A percentile compares a stretch with the other conserved stretches of the same genome.
These are phyloP conservation scores for Eumaeus atala DNA, from an alignment of 1,140 invertebrate genomes.

Conservation along the genomic window DNA sequence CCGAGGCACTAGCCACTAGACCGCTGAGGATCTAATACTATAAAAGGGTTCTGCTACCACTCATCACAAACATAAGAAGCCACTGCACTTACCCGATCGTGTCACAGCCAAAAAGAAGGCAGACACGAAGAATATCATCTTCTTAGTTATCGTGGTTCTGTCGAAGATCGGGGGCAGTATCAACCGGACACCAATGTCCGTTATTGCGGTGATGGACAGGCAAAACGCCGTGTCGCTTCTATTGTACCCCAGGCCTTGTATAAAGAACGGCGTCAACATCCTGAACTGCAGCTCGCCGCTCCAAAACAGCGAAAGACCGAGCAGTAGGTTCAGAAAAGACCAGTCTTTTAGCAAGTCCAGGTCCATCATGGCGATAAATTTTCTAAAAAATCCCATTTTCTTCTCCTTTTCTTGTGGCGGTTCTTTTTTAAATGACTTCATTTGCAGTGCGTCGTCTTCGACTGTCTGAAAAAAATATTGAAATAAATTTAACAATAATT, in stretches of 20 bases:
- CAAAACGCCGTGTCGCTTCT: slow-evolving; percentile 81
- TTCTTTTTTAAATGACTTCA: slow-evolving; percentile 65
- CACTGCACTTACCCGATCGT: slow-evolving; percentile 78
- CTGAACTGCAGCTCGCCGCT: slow-evolving; percentile 85
- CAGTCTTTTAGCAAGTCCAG: slow-evolving; percentile 78
- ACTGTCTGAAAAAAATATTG: slow-evolving; percentile 43
- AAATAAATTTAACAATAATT: too few species aligned
- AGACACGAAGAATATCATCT: slow-evolving; percentile 80
- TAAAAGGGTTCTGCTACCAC: too few species aligned
- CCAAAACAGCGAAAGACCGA: slow-evolving; percentile 82
- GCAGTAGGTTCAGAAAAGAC: slow-evolving; percentile 81
- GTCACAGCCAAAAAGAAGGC: slow-evolving; percentile 80
- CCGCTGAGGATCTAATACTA: too few species aligned
- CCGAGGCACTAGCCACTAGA: too few species aligned
- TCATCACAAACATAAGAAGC: too few species aligned
- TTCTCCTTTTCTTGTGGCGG: slow-evolving; percentile 56
- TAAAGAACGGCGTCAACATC: slow-evolving; percentile 84
- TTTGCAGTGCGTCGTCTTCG: slow-evolving; percentile 65
- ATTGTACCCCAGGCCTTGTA: slow-evolving; percentile 78
- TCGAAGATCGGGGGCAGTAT: slow-evolving; percentile 83
- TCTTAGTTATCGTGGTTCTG: slow-evolving; percentile 78
- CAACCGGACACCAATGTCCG: slow-evolving; percentile 81
- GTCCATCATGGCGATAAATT: slow-evolving; percentile 77
- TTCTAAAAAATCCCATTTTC: slow-evolving; percentile 61
- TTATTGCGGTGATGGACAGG: slow-evolving; percentile 81